These are phyloP conservation scores for Drepanosiphum platanoidis DNA, from an alignment of 2,888 invertebrate genomes.

Conservation along the genomic window DNA sequence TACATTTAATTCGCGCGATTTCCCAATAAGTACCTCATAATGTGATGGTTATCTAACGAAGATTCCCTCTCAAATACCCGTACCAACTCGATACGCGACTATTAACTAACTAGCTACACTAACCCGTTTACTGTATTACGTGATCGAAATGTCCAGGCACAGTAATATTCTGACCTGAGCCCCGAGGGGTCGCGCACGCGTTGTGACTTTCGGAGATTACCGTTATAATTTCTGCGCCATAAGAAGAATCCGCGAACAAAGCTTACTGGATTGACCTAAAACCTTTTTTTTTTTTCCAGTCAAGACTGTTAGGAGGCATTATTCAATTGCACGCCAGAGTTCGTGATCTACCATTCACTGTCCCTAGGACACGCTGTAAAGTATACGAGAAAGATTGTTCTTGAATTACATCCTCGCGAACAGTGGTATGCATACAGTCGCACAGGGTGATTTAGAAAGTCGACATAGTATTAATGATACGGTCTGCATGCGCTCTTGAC, in stretches of 20 bases:
- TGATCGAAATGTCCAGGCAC: conserved; percentile 27
- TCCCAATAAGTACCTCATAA: no score
- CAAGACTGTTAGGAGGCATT: neutral
- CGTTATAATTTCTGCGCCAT: conserved; percentile 1
- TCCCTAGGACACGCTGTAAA: neutral
- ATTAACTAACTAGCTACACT: no score
- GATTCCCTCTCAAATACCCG: neutral
- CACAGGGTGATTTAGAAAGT: conserved; percentile 52
- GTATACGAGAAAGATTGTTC: neutral
- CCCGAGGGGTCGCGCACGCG: neutral
- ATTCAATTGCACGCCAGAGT: neutral
- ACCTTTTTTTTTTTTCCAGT: conserved; percentile 19
- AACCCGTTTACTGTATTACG: conserved; percentile 53
- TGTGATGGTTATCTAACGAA: conserved; percentile 34
- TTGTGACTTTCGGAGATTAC: conserved; percentile 15
- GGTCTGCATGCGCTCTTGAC: neutral
- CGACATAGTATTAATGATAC: conserved; percentile 11
- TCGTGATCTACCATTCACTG: neutral
- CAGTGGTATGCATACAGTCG: neutral
- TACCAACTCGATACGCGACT: neutral
- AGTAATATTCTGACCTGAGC: conserved; percentile 14
- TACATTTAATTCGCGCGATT: neutral
- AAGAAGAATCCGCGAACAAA: neutral
- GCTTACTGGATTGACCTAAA: conserved; percentile 20
- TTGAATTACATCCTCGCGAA: conserved; percentile 8